A percentile compares a stretch with the other conserved stretches of the same genome.
phyloP scores from a whole-genome alignment of 2,888 invertebrate species.

The Halocaridina rubra region DNA sequence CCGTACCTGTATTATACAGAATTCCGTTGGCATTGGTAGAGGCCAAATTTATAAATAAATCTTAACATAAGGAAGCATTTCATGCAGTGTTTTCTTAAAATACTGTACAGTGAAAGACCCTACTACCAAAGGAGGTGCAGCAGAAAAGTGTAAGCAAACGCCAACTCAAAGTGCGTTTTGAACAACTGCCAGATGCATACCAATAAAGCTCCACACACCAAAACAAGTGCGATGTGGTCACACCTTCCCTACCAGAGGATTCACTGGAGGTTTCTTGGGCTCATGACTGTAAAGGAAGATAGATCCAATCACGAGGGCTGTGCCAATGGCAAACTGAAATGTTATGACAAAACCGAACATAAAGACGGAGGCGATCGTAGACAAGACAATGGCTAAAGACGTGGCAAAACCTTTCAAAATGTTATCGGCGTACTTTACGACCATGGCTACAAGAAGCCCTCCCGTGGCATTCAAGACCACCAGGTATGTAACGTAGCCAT shows the following conservation, averaged over 20 bases:
- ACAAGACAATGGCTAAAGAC: constrained; percentile 94
- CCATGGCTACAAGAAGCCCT: constrained; percentile 95
- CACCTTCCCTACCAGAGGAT: constrained; percentile 54
- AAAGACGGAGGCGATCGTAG: constrained; percentile 92
- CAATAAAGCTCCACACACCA: neutral
- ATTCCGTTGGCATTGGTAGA: no score
- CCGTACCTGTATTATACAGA: no score
- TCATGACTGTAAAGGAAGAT: constrained; percentile 93
- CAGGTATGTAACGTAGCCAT: constrained; percentile 78
- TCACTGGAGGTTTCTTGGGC: constrained; percentile 44
- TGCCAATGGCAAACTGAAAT: constrained; percentile 87
- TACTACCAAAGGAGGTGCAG: no score
- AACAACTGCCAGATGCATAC: neutral
- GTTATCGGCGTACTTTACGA: constrained; percentile 99
- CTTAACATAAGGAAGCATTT: no score
- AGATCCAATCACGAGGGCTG: constrained; percentile 88
- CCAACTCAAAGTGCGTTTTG: neutral
- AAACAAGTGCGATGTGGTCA: neutral
- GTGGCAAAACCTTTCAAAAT: constrained; percentile 96
- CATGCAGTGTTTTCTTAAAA: no score
- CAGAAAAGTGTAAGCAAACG: no score
- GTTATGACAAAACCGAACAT: constrained; percentile 90
- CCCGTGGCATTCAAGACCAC: constrained; percentile 93
- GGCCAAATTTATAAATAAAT: no score
- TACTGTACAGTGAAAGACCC: no score